phyloP scores from a whole-genome alignment of 1,140 invertebrate genomes.

The Orius insidiosus region DNA sequence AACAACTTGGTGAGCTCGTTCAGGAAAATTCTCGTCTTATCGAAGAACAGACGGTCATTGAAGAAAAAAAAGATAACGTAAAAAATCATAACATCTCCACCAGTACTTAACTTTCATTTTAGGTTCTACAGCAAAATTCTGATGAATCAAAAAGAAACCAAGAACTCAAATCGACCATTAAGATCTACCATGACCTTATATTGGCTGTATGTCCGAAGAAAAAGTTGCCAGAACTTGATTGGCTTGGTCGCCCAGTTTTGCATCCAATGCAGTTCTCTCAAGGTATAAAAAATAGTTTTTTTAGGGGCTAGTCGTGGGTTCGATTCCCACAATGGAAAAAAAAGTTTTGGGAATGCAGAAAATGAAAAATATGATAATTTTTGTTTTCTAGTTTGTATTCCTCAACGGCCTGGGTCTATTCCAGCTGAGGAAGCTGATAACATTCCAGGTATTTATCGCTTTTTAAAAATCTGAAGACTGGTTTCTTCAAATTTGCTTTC shows the following conservation, averaged over 20 bases:
- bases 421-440: conserved; percentile 39
- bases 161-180: conserved; percentile 31
- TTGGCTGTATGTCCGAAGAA: conserved; percentile 36
- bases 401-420: no score
- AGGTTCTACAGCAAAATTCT: conserved; percentile 38
- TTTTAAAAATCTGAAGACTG: neutral
- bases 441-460: neutral
- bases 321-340: no score
- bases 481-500: conserved; percentile 2
- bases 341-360: no score
- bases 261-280: conserved; percentile 4
- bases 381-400: no score
- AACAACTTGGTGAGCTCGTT: conserved; percentile 53
- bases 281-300: no score
- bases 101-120: no score
- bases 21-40: conserved; percentile 53
- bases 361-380: neutral
- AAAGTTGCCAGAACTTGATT: conserved; percentile 26
- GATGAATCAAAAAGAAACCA: conserved; percentile 26
- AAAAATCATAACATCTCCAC: conserved; percentile 20
- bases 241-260: conserved; percentile 25
- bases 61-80: conserved; percentile 59
- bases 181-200: conserved; percentile 40
- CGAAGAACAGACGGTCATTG: conserved; percentile 50
- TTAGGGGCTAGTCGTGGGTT: no score